Evolutionary conservation across 2,888 invertebrate species (phyloP), one percentile per base, ranked within the genome.

Genomic region (Agonum fuliginosum): DNA sequence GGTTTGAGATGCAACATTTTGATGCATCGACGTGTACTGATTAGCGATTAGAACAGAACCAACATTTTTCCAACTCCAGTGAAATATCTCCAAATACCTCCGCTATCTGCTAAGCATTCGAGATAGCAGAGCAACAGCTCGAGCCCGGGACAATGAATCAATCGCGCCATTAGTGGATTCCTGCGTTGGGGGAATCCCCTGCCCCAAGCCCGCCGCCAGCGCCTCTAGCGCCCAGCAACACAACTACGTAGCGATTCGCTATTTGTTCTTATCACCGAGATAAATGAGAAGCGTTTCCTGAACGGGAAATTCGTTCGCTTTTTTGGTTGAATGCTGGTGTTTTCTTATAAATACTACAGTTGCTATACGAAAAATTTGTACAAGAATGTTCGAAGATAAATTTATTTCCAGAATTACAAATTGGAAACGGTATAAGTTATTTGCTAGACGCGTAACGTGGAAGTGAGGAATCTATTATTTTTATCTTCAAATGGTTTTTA

Each of bases 81-180:
- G 17, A 46, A 46, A 46, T 46, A 46, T 46, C 46, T 46, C 4
- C 4, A 17, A 46, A 46, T 46, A 46, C 46, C 46, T 17, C 3
- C 14, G 17, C 46, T 46, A 46, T 46, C 46, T 12, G 17, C 17
- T 12, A 3, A 17, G 17, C 17, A 46, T 46, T 46, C 12, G 46
- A 46, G 17, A 46, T 46, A 17, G 14, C 14, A 46, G 14, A 46
- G 46, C 46, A 10, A 17, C 17, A 17, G 12, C 37, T 37, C 37
- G 46, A 30, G 30, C 17, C 17, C 12, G 62, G 30, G 30, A 72
- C 48, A 41, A 73, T 78, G 78, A 79, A 78, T 78, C 65, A 78
- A 76, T 78, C 41, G 79, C 76, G 69, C 80, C 80, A 80, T 80
- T 80, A 80, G 79, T 78, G 78, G 75, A 80, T 80, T 79, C 80